Evolutionary conservation across 1,140 invertebrate genomes (phyloP).

Genomic region (Diabrotica undecimpunctata): DNA sequence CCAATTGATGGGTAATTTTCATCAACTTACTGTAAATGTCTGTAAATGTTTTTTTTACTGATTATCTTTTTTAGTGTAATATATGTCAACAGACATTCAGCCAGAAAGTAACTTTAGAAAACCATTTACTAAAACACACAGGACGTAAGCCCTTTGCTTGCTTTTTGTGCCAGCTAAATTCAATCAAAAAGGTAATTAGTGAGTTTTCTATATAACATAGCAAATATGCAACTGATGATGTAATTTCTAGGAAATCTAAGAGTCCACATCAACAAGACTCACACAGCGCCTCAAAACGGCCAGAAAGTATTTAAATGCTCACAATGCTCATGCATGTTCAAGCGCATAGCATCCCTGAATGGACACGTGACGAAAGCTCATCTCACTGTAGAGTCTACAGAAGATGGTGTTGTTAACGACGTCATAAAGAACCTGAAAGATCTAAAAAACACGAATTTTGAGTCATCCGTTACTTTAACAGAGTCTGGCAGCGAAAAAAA

Average conservation of each 20-base stretch:
- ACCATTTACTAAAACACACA: conserved; percentile 60
- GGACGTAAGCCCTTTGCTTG: conserved; percentile 65
- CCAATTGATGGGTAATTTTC: too few species aligned
- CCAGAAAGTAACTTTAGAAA: conserved; percentile 67
- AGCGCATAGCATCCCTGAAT: conserved; percentile 66
- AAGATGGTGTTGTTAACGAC: conserved; percentile 16
- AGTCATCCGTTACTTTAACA: conserved; percentile 2
- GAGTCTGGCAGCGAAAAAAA: conserved; percentile 19
- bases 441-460: conserved; percentile 24
- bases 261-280: conserved; percentile 66
- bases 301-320: conserved; percentile 58
- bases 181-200: conserved; percentile 59
- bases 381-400: conserved; percentile 20
- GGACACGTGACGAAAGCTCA: conserved; percentile 60
- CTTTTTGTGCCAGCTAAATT: conserved; percentile 66
- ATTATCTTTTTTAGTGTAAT: conserved; percentile 53
- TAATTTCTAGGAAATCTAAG: conserved; percentile 58
- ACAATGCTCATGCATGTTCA: conserved; percentile 68
- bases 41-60: too few species aligned
- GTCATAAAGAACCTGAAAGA: conserved; percentile 34
- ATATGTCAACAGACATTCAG: conserved; percentile 62
- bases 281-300: conserved; percentile 55
- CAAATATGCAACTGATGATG: not conserved
- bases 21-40: too few species aligned
- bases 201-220: conserved; percentile 33